Evolutionary conservation across 1,140 invertebrate species (phyloP).

Genomic region (Caenorhabditis briggsae): DNA sequence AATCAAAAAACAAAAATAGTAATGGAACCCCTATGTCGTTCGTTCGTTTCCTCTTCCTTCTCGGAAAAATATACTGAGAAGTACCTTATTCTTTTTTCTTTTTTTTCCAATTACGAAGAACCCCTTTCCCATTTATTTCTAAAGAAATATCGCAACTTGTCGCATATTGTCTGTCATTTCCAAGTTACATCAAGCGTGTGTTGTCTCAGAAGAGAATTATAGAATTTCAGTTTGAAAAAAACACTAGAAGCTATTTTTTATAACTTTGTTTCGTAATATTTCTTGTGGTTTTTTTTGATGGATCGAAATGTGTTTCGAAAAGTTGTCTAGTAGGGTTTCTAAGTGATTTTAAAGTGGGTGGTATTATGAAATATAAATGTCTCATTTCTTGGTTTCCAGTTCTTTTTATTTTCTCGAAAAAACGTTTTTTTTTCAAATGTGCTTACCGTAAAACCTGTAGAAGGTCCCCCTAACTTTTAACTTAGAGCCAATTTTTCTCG

Average conservation of each 20-base stretch:
- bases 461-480: too few species aligned
- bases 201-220: neutral
- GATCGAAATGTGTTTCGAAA: neutral
- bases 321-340: neutral
- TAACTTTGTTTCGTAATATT: neutral
- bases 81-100: neutral
- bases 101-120: conserved; percentile 9
- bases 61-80: conserved; percentile 13
- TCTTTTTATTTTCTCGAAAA: too few species aligned
- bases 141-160: neutral
- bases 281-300: neutral
- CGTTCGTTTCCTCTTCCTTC: neutral
- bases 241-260: neutral
- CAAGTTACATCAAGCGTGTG: conserved; percentile 1
- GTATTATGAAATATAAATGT: neutral
- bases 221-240: neutral
- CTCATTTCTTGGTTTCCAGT: neutral
- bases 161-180: conserved; percentile 34
- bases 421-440: too few species aligned
- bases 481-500: too few species aligned
- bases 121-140: neutral
- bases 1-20: conserved; percentile 29
- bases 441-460: too few species aligned
- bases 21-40: neutral
- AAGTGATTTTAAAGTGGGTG: neutral